A percentile compares a stretch with the other conserved stretches of the same genome.
Evolutionary conservation across 2,797 vertebrate genomes (phyloP).

Genomic region (Dryobates pubescens): DNA sequence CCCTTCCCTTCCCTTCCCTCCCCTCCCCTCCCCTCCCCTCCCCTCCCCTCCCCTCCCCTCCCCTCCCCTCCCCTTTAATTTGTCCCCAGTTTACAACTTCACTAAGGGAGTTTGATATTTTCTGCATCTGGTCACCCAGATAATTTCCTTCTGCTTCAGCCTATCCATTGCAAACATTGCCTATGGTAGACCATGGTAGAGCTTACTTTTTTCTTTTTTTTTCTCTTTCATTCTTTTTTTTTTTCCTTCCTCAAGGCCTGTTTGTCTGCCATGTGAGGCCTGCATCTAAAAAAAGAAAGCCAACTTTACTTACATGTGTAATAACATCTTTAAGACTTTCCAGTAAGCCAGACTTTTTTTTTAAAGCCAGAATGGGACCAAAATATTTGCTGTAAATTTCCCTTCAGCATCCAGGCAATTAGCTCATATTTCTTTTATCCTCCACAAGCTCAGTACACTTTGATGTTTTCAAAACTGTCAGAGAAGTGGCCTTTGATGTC

Average conservation of each 20-base stretch:
- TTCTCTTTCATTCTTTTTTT: too few relatives aligned
- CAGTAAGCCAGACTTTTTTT: constrained; percentile 35
- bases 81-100: background rate
- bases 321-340: constrained; percentile 28
- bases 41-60: fast-evolving
- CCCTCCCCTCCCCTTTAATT: background rate
- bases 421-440: constrained; percentile 70
- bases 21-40: background rate
- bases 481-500: constrained; percentile 66
- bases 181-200: background rate
- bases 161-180: background rate
- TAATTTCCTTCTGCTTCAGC: background rate
- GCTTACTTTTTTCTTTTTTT: background rate
- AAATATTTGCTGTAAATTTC: constrained; percentile 70
- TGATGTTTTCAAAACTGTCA: constrained; percentile 70
- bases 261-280: background rate
- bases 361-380: constrained; percentile 37
- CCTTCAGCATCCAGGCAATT: constrained; percentile 56
- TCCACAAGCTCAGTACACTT: constrained; percentile 45
- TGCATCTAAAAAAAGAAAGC: background rate
- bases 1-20: too few relatives aligned
- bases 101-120: background rate
- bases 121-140: background rate
- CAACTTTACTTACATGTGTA: background rate
- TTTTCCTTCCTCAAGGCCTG: background rate